Conservation (phyloP, 2,797 vertebrate genomes). For the Gallinago nigripennis region DNA sequence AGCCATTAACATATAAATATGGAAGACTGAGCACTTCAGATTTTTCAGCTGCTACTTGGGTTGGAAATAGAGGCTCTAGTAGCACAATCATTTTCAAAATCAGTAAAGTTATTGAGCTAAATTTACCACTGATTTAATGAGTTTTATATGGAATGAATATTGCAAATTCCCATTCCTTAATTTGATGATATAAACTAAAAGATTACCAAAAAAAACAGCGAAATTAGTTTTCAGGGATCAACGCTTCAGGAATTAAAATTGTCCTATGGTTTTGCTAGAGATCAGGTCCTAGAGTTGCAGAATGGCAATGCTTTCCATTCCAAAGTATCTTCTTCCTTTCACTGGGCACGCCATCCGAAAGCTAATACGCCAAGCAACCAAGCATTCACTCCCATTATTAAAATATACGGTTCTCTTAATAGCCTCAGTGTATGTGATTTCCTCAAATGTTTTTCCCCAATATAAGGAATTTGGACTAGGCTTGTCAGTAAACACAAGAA, state of each 20-base stretch:
- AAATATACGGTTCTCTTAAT: not conserved
- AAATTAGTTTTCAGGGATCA: not conserved
- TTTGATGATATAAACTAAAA: not conserved
- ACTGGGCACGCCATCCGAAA: not conserved
- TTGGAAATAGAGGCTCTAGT: constrained; percentile 3
- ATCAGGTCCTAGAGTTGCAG: not conserved
- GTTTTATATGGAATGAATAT: not conserved
- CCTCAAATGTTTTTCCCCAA: not conserved
- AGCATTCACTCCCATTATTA: not conserved
- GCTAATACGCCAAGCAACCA: not conserved
- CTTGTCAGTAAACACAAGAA: not conserved
- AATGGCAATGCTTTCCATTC: not conserved
- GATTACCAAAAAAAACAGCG: not conserved
- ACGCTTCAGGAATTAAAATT: not conserved
- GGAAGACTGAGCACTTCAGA: constrained; percentile 7
- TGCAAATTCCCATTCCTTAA: not conserved
- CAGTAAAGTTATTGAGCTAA: constrained; percentile 12
- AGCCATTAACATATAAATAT: constrained; percentile 27
- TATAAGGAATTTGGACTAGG: not conserved
- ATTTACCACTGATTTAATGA: constrained; percentile 2
- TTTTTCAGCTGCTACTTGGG: constrained; percentile 37
- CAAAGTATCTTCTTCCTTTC: not conserved
- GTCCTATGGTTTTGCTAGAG: not conserved
- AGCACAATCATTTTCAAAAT: not conserved
- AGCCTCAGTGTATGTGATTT: not conserved